Evolutionary conservation across 2,888 invertebrate genomes (phyloP).

Genomic region (Sphinx pinastri): DNA sequence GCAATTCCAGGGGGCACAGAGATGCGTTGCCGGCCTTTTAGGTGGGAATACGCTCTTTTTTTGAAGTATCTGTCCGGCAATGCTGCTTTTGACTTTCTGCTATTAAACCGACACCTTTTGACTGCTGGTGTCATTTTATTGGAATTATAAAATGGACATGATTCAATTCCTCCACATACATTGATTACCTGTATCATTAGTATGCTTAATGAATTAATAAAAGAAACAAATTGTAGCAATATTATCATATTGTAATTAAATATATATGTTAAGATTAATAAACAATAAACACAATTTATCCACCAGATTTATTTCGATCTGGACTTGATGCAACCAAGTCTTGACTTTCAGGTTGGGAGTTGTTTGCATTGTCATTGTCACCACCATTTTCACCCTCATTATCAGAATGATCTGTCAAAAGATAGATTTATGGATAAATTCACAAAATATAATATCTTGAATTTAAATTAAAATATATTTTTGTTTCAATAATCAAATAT

Average conservation of each 20-base stretch:
- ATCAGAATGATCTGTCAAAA: slow-evolving; percentile 69
- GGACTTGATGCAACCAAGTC: slow-evolving; percentile 70
- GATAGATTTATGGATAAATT: neutral
- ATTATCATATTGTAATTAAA: slow-evolving; percentile 19
- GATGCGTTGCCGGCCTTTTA: no score
- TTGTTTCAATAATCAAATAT: no score
- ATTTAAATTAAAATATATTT: no score
- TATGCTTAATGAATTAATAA: neutral
- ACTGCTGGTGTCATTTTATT: no score
- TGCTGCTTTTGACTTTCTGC: no score
- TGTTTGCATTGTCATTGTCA: slow-evolving; percentile 72
- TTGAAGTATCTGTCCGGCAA: no score
- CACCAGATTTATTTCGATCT: slow-evolving; percentile 67
- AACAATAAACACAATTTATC: slow-evolving; percentile 43
- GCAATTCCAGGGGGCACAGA: no score
- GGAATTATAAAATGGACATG: no score
- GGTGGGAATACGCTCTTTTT: no score
- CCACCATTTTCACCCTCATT: slow-evolving; percentile 77
- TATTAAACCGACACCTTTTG: neutral
- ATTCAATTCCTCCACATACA: no score
- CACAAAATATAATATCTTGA: no score
- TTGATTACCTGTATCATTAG: no score
- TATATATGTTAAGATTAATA: neutral
- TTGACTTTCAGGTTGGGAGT: slow-evolving; percentile 70
- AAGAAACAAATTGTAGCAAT: slow-evolving; percentile 3